Base-by-base conservation (phyloP, 2,113 vertebrate species). In the human region DNA sequence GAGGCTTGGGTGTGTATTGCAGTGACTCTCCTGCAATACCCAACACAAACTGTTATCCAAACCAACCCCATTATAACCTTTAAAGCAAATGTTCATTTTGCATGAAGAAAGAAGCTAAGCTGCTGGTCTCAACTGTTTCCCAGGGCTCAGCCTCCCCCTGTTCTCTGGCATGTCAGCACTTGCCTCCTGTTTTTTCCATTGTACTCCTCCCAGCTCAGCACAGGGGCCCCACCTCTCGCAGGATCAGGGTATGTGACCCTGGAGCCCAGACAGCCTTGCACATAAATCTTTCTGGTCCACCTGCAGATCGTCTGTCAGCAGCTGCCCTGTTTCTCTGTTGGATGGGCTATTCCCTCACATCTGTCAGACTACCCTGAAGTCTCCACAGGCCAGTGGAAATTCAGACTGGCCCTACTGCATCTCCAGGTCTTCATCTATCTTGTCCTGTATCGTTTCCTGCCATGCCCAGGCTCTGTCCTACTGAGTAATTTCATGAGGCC, bases 241-340 rank as follows among this genome's bases (percentile, higher is more conserved):
- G 82, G 81, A 96, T 94, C 64, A 13, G 94, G 48, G 84, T 89
- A 61, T 96, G 86, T 97, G 97, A 95, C 91, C 96, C 97, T 66
- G 79, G 68, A 97, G 87, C 90, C 86, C 93, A 92, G 87, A 79
- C 92, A 89, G 97, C 93, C 94, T 59, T 30, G 64, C 70, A 22
- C 87, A 96, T 97, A 96, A 97, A 97, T 98, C 93, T 96, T 93
- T 84, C 55, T 18, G 59, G 80, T 97, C 96, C 97, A 97, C 93
- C 97, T 98, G 98, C 94, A 97, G 96, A 72, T 93, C 22, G 1
- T 96, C 98, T 97, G 97, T 97, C 95, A 97, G 75, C 96, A 9
- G 96, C 89, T 79, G 72, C 83, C 84, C 79, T 1, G 18, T 73
- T 96, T 89, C 93, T 83, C 87, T 23, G 6, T 38, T 35, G 57